These are phyloP conservation scores for Fragum whitleyi DNA, from an alignment of 2,888 invertebrate species.

Conservation along the genomic window DNA sequence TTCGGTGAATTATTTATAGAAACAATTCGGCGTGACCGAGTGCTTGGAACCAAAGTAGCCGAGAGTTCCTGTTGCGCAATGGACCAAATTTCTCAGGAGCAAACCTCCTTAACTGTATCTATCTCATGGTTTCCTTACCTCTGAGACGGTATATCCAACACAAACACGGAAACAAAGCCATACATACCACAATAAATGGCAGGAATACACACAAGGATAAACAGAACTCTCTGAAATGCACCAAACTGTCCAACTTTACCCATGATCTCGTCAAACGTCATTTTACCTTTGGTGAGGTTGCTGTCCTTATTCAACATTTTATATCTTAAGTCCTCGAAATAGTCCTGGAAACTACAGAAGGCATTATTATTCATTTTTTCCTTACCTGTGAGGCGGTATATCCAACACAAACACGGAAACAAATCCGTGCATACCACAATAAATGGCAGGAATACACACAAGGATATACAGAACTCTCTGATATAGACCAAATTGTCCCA, in stretches of 20 bases:
- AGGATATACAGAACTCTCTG: slow-evolving; percentile 61
- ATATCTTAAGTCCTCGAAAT: no score
- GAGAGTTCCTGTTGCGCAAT: no score
- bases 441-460: slow-evolving; percentile 50
- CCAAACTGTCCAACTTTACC: slow-evolving; percentile 57
- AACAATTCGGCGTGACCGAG: no score
- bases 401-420: slow-evolving; percentile 57
- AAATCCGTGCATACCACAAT: slow-evolving; percentile 48
- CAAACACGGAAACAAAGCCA: slow-evolving; percentile 57
- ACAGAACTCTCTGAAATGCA: slow-evolving; percentile 58
- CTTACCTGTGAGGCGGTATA: slow-evolving; percentile 54
- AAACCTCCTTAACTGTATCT: no score
- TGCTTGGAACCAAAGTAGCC: no score
- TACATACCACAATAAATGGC: slow-evolving; percentile 47
- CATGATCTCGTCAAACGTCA: slow-evolving; percentile 58
- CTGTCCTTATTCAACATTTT: background rate
- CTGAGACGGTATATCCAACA: slow-evolving; percentile 50
- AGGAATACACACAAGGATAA: slow-evolving; percentile 53
- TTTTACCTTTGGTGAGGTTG: slow-evolving; percentile 8
- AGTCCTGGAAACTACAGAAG: no score
- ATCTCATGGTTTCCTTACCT: slow-evolving; percentile 45
- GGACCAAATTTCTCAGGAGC: no score
- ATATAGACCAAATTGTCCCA: slow-evolving; percentile 61
- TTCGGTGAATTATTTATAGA: no score
- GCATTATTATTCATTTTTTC: no score